Base-by-base conservation (phyloP, 2,113 vertebrate genomes). In the Pica pica region DNA sequence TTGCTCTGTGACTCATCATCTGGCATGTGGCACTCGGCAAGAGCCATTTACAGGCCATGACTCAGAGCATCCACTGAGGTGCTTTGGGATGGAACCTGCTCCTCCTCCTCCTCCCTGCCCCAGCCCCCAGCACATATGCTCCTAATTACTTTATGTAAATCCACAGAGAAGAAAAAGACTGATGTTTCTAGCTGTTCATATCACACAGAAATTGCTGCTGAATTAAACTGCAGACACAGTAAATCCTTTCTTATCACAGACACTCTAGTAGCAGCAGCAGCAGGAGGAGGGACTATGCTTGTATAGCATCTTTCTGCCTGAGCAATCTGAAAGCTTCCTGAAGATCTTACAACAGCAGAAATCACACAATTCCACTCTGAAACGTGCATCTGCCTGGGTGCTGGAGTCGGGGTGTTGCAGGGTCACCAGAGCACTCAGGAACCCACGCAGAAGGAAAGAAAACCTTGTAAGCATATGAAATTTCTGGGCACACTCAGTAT, bases 1-100 rank as follows among this genome's bases (percentile, higher is more conserved):
- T 65, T 93, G 94, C 90, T 91, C 65, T 7, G 0, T 87, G 95
- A 96, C 75, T 97, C 93, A 96, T 68, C 67, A 80, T 63, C 78
- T 93, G 94, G 84, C 94, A 96, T 50, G 91, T 74, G 87, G 93
- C 65, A 83, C 41, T 56, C 3, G 2, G 35, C 75, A 53, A 81
- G 46, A 93, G 81, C 37, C 91, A 80, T 87, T 90, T 91, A 87
- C 10, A 90, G 93, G 87, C 39, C 7, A 1, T 95, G 94, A 97
- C 81, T 96, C 95, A 94, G 1, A 84, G 91, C 83, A 76, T 73
- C 57, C 50, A 67, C 57, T 1, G 14, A 81, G 50, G 69, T 47
- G 69, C 82, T 68, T 61, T 53, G 73, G 52, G 87, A 33, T 61
- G 49, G 60, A 97, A 91, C 13, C 53, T 53, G 69, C 65, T 89